Evolutionary conservation across 1,140 invertebrate genomes (phyloP), one percentile per base, ranked within the genome.

Genomic region (Ostrea edulis): DNA sequence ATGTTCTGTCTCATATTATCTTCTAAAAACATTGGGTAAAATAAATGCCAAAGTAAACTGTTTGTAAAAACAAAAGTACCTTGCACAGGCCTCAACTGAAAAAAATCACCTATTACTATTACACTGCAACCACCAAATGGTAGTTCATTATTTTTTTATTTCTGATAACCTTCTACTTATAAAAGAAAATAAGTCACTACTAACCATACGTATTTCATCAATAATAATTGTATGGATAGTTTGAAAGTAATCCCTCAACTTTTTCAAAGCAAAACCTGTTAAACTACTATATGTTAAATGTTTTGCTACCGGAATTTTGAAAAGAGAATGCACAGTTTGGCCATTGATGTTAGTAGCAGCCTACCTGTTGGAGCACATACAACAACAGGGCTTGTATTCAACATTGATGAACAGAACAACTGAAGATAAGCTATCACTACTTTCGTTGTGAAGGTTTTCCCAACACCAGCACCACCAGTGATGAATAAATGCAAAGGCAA

Each of bases 391-490:
- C 35, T 54, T 22, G 68, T 17, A 84, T 54, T 44, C 44, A 81
- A 8, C 3, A 82, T 8, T 55, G 17, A 2, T 35, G 82, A 8
- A 54, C n/a, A 44, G 25, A 25, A 71, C 8, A 83, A 25, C 17
- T 88, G 62, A 14, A 90, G 53, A 58, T 82, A 90, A 9, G 62
- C 68, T 54, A 82, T 87, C n/a, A 85, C 62, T 12, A 86, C 29
- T 82, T 83, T 52, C 29, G 85, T 84, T 11, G 54, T 53, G 84
- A 86, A 88, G 20, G 84, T 82, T 83, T 90, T 90, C 12, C 89
- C 89, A 11, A 85, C 85, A 4, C 89, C 89, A 58, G 89, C 89
- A 52, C 89, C 87, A 85, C 89, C 89, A 77, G 89, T 87, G n/a
- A 90, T 71, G 22, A 89, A 89, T 52, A 89, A 85, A 85, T 86